Base-by-base conservation (phyloP, 1,140 invertebrate genomes). In the Bradysia coprophila region DNA sequence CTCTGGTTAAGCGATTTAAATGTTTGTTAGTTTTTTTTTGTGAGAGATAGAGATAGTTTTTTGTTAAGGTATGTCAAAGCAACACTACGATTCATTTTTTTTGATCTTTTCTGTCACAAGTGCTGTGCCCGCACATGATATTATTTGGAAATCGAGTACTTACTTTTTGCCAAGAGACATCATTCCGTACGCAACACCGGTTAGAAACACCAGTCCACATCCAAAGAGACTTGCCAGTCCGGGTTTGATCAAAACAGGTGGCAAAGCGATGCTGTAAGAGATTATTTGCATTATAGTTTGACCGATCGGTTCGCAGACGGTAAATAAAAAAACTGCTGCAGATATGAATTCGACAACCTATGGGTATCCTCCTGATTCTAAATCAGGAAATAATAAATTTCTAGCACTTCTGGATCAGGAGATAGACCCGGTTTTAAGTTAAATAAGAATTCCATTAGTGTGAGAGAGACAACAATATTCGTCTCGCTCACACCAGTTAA, bases 121-220 rank as follows among this genome's bases (percentile, higher is more conserved):
- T 8, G n/a, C n/a, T 31, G 8, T 8, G 28, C n/a, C 8, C n/a
- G 28, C 8, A 31, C n/a, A 31, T 31, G 28, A 31, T 9, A 31
- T 31, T 31, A 31, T 31, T 31, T 31, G 8, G 28, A n/a, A n/a
- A n/a, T n/a, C n/a, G n/a, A 31, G 21, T 51, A 78, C 82, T 81
- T 64, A 89, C 86, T 89, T 90, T 66, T 75, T 87, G 43, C 85
- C 86, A 46, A 96, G 67, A 21, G 89, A 78, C 84, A 95, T 91
- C 69, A 95, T 73, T 51, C 88, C 90, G 63, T 96, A 95, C 31
- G 94, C 67, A 42, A 86, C 71, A 33, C 90, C 91, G 39, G 87
- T 87, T 13, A 66, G 73, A 63, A 95, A 86, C 53, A 96, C 82
- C 24, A 92, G 59, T 23, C 84, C 87, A 65, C 82, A 76, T 48